Percentiles rank a stretch among this genome's conserved stretches.
Conservation (phyloP, 1,140 invertebrate species). For the Heliconius himera region DNA sequence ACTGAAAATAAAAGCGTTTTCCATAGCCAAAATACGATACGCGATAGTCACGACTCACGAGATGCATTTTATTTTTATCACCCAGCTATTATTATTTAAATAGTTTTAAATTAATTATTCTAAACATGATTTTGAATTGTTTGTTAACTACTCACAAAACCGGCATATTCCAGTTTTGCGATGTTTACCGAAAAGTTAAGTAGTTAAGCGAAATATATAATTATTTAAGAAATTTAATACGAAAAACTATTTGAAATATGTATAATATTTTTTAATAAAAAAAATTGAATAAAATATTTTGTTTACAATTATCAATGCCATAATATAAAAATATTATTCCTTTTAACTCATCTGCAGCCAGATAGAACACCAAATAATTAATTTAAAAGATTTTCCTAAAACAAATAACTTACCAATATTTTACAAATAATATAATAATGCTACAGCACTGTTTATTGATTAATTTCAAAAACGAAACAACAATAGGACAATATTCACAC, state of each 20-base stretch:
- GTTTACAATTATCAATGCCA: not conserved
- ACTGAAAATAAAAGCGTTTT: slow-evolving; percentile 20
- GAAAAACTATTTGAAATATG: too few relatives aligned
- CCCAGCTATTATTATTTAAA: not conserved
- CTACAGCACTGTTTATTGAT: not conserved
- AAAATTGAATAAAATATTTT: not conserved
- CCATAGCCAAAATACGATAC: slow-evolving; percentile 9
- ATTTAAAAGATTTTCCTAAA: not conserved
- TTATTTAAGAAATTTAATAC: not conserved
- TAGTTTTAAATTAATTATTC: slow-evolving; percentile 1
- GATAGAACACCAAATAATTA: not conserved
- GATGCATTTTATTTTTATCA: slow-evolving; percentile 18
- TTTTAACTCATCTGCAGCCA: too few relatives aligned
- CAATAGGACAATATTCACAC: slow-evolving; percentile 3
- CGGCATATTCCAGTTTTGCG: not conserved
- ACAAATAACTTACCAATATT: slow-evolving; percentile 10
- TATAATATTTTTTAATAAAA: too few relatives aligned
- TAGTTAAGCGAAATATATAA: not conserved
- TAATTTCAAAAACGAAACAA: not conserved
- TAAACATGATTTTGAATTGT: not conserved
- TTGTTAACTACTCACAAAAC: not conserved
- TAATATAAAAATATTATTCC: too few relatives aligned
- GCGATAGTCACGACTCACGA: slow-evolving; percentile 6
- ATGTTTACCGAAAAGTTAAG: not conserved
- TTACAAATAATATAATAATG: not conserved